Percentiles rank a stretch among this genome's conserved stretches.
Conservation (phyloP, 1,140 invertebrate species). For the Sycophila sp. region DNA sequence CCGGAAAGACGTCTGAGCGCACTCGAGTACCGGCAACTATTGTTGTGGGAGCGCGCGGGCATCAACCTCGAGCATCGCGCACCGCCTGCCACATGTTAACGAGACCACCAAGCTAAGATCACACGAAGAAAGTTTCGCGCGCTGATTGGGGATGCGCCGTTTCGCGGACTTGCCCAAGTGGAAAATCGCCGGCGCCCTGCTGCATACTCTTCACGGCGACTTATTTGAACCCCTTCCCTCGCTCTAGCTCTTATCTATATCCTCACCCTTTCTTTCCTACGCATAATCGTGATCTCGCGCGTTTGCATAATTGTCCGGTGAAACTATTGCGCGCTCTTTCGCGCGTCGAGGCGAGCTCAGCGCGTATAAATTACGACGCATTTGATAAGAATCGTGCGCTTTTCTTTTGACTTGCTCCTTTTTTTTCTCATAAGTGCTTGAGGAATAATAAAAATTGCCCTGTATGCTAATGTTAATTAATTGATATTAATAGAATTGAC, state of each 20-base stretch:
- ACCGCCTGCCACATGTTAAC: too few species aligned
- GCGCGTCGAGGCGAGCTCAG: not conserved
- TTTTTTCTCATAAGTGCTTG: not conserved
- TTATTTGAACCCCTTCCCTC: not conserved
- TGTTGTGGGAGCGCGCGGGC: too few species aligned
- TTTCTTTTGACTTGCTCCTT: not conserved
- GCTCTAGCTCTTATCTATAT: not conserved
- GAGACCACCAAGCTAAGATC: conserved; percentile 4
- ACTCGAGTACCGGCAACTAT: too few species aligned
- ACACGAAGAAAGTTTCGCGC: conserved; percentile 2
- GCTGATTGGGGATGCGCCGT: not conserved
- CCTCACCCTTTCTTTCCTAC: not conserved
- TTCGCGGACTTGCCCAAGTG: conserved; percentile 12
- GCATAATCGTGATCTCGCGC: not conserved
- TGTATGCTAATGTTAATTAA: too few species aligned
- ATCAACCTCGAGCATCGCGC: too few species aligned
- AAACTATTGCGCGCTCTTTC: not conserved
- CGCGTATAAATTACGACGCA: not conserved
- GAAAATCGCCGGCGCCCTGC: not conserved
- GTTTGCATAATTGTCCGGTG: not conserved
- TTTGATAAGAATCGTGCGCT: not conserved
- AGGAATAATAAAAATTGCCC: too few species aligned
- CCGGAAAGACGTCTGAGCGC: too few species aligned
- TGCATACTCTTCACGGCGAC: not conserved
- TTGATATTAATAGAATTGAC: too few species aligned